Conservation (phyloP, 2,888 invertebrate genomes). For the Phasia obesa region DNA sequence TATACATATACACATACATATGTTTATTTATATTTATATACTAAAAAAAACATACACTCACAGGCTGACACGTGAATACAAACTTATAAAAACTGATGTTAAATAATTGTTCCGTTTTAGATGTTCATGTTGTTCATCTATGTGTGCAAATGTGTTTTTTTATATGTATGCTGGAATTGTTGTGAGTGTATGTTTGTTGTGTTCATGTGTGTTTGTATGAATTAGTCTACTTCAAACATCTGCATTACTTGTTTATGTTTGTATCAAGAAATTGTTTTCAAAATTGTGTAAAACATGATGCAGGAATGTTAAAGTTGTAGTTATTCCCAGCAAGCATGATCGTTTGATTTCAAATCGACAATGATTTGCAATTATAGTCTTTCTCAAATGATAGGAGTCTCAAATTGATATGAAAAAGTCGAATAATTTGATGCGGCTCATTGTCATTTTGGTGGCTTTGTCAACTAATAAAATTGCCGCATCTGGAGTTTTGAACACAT, state of each 20-base stretch:
- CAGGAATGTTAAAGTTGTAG: conserved; percentile 68
- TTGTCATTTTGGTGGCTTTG: too few species aligned
- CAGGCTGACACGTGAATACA: background rate
- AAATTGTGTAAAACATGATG: conserved; percentile 70
- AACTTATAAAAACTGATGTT: conserved; percentile 35
- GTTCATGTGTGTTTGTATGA: background rate
- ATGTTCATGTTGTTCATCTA: conserved; percentile 45
- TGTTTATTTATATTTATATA: too few species aligned
- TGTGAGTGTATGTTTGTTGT: conserved; percentile 17
- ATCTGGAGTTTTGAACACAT: too few species aligned
- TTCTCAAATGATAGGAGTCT: too few species aligned
- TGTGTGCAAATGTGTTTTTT: background rate
- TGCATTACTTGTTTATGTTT: conserved; percentile 66
- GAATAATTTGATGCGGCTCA: too few species aligned
- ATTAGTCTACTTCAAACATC: conserved; percentile 55
- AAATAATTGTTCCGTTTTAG: conserved; percentile 45
- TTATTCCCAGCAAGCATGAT: conserved; percentile 24
- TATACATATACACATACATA: too few species aligned
- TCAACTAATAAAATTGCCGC: too few species aligned
- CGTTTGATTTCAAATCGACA: too few species aligned
- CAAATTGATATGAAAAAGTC: too few species aligned
- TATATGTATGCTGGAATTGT: conserved; percentile 15
- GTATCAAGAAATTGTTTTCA: conserved; percentile 61
- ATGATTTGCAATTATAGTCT: too few species aligned
- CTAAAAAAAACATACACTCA: background rate